These are phyloP conservation scores for Galeopsomyia nigrocyanea DNA, from an alignment of 2,888 invertebrate species.

Conservation along the genomic window DNA sequence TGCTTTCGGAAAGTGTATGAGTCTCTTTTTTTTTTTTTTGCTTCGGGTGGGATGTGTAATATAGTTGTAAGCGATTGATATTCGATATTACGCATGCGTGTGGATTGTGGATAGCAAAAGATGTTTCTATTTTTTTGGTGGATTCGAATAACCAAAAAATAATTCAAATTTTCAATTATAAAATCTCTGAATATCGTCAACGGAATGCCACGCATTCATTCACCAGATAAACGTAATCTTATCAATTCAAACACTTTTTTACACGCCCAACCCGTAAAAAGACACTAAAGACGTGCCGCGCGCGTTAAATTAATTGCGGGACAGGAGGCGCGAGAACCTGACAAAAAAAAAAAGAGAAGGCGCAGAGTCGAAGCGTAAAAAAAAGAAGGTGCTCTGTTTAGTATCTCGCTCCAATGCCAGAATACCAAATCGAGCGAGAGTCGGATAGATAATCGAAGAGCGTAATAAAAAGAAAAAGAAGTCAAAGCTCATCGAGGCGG, in stretches of 20 bases:
- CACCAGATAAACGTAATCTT: too few relatives aligned
- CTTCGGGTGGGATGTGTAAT: background rate
- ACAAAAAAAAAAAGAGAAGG: slow-evolving; percentile 53
- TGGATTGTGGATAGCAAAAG: too few relatives aligned
- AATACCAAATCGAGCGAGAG: slow-evolving; percentile 58
- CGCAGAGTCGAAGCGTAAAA: slow-evolving; percentile 32
- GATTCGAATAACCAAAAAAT: too few relatives aligned
- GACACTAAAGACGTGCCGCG: background rate
- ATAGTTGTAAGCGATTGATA: background rate
- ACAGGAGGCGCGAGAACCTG: slow-evolving; percentile 23
- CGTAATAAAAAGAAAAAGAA: too few relatives aligned
- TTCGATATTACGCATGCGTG: too few relatives aligned
- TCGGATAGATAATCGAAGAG: slow-evolving; percentile 57
- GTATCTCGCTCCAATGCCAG: slow-evolving; percentile 45
- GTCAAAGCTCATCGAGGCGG: background rate
- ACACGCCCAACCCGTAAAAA: too few relatives aligned
- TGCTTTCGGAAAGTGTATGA: background rate
- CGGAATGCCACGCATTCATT: too few relatives aligned
- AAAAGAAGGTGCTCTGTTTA: slow-evolving; percentile 55
- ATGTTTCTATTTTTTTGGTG: too few relatives aligned
- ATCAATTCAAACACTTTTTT: too few relatives aligned
- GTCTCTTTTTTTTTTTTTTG: slow-evolving; percentile 9
- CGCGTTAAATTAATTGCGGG: slow-evolving; percentile 26
- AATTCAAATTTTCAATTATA: too few relatives aligned
- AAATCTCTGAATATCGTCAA: too few relatives aligned